These are phyloP conservation scores for Anisognathus igniventris DNA, from an alignment of 2,797 vertebrate genomes.

Conservation along the genomic window DNA sequence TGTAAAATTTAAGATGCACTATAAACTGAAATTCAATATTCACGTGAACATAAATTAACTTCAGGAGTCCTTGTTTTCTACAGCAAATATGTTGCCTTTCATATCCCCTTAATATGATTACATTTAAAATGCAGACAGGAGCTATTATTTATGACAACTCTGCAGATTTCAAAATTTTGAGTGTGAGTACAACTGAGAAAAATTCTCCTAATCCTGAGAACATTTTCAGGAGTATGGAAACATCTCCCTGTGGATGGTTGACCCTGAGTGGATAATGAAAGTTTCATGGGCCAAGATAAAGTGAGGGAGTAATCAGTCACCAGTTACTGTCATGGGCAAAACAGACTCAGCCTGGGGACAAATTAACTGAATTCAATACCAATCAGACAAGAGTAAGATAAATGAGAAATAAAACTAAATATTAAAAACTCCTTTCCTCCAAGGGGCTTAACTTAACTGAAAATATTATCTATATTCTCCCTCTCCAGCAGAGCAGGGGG, in stretches of 20 bases:
- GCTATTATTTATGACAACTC: not conserved
- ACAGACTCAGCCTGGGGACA: not conserved
- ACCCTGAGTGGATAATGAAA: not conserved
- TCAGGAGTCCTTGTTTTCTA: not conserved
- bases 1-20: not conserved
- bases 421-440: not conserved
- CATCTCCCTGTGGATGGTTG: not conserved
- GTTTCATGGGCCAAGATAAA: not conserved
- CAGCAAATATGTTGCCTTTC: not conserved
- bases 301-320: not conserved
- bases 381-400: not conserved
- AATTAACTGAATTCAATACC: not conserved
- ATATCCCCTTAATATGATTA: not conserved
- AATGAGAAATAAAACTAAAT: not conserved
- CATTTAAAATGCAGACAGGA: not conserved
- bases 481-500: accelerated
- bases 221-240: not conserved
- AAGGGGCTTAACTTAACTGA: not conserved
- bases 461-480: not conserved
- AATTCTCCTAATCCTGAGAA: not conserved
- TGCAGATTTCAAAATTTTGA: not conserved
- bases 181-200: not conserved
- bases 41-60: not conserved
- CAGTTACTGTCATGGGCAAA: not conserved
- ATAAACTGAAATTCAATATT: not conserved